Conservation (phyloP, 2,797 vertebrate species). For the Brotula barbata region DNA sequence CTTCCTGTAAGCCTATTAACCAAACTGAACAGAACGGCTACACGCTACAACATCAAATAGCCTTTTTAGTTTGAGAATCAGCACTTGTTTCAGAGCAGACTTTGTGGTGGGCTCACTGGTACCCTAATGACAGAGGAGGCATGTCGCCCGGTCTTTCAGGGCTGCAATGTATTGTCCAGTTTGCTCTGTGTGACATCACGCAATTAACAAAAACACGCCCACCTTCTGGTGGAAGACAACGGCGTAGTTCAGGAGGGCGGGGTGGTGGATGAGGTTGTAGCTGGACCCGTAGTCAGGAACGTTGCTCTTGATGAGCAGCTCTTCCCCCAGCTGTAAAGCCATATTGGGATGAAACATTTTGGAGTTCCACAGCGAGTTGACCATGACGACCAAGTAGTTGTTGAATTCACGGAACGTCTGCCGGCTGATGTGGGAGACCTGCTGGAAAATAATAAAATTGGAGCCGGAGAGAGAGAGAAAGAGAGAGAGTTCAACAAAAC, state of each 20-base stretch:
- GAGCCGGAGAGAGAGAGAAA: not conserved
- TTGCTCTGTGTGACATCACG: not conserved
- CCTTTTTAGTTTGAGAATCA: constrained; percentile 15
- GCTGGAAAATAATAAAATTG: constrained; percentile 22
- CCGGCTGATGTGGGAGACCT: constrained; percentile 84
- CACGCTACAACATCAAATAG: constrained; percentile 6
- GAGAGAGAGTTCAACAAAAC: not conserved
- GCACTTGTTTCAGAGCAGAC: not conserved
- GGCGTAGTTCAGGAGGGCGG: constrained; percentile 85
- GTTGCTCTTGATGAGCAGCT: constrained; percentile 76
- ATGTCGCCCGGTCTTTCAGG: not conserved
- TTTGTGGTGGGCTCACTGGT: not conserved
- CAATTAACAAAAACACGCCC: constrained; percentile 11
- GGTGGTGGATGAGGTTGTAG: constrained; percentile 88
- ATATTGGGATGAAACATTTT: constrained; percentile 78
- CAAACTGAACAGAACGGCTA: constrained; percentile 22
- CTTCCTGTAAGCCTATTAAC: constrained; percentile 57
- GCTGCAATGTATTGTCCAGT: not conserved
- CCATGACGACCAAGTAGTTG: constrained; percentile 83
- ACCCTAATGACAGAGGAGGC: not conserved
- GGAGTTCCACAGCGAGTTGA: constrained; percentile 91
- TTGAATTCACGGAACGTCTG: constrained; percentile 87
- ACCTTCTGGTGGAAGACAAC: constrained; percentile 85
- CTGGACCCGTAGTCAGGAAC: constrained; percentile 71
- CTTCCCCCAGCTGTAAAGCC: constrained; percentile 71